A percentile compares a stretch with the other conserved stretches of the same genome.
These are phyloP conservation scores for Ryuthela nishihirai DNA, from an alignment of 2,888 invertebrate species.

Conservation along the genomic window DNA sequence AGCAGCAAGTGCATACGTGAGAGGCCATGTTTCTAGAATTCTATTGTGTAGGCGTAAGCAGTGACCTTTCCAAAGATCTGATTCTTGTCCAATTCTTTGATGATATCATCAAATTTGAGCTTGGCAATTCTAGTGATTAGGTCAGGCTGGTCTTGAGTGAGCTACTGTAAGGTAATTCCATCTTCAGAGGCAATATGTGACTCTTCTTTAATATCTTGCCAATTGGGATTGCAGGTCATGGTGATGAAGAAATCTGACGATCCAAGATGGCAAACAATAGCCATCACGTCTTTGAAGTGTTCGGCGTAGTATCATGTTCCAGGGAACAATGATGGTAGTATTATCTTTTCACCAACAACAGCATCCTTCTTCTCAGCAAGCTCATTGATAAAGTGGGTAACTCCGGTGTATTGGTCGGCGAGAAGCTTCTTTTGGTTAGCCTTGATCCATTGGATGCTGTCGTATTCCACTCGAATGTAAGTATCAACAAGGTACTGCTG, in stretches of 20 bases:
- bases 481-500: too few relatives aligned
- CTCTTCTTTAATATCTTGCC: slow-evolving; percentile 15
- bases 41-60: slow-evolving; percentile 41
- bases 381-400: too few relatives aligned
- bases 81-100: slow-evolving; percentile 5
- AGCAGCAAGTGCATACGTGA: slow-evolving; percentile 45
- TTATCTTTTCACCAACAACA: too few relatives aligned
- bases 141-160: slow-evolving; percentile 12
- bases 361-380: too few relatives aligned
- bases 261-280: slow-evolving; percentile 50
- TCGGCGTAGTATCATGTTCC: slow-evolving; percentile 47
- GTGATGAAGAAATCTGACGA: slow-evolving; percentile 49
- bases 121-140: slow-evolving; percentile 18
- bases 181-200: slow-evolving; percentile 12
- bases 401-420: too few relatives aligned
- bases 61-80: slow-evolving; percentile 8
- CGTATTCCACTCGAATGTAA: too few relatives aligned
- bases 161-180: slow-evolving; percentile 31
- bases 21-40: slow-evolving; percentile 47
- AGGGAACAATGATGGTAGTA: too few relatives aligned
- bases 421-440: too few relatives aligned
- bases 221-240: slow-evolving; percentile 10
- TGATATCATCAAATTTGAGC: slow-evolving; percentile 11
- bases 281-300: slow-evolving; percentile 52
- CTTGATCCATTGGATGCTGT: too few relatives aligned